Conservation (phyloP, 1,140 invertebrate genomes). For the Bombus fervidus region DNA sequence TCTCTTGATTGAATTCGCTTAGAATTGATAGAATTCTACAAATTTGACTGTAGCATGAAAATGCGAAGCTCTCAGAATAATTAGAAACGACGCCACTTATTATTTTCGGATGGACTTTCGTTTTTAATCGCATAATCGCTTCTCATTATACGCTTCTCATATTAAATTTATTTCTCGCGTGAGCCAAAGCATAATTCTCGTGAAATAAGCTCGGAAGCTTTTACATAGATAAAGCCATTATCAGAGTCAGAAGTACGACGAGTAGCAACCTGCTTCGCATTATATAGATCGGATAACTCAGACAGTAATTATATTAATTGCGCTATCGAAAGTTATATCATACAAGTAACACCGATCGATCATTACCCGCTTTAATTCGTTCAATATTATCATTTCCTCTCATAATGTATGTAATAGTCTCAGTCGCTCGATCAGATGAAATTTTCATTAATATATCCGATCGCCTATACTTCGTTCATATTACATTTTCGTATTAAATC, state of each 20-base stretch:
- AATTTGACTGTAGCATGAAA: rapidly evolving
- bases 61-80: too few species aligned
- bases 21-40: too few species aligned
- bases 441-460: not conserved
- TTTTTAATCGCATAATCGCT: too few species aligned
- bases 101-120: too few species aligned
- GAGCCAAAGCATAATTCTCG: too few species aligned
- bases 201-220: not conserved
- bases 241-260: not conserved
- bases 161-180: too few species aligned
- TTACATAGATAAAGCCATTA: not conserved
- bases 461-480: not conserved
- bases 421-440: not conserved
- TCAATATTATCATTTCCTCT: not conserved
- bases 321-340: not conserved
- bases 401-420: not conserved
- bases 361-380: not conserved
- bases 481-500: not conserved
- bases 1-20: too few species aligned
- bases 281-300: not conserved
- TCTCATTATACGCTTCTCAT: too few species aligned
- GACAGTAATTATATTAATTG: slow-evolving; percentile 25
- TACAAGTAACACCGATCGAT: not conserved
- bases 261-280: not conserved
- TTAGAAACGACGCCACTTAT: too few species aligned